These are phyloP conservation scores for Spheniscus mendiculus DNA, from an alignment of 2,113 vertebrate species.

Conservation along the genomic window DNA sequence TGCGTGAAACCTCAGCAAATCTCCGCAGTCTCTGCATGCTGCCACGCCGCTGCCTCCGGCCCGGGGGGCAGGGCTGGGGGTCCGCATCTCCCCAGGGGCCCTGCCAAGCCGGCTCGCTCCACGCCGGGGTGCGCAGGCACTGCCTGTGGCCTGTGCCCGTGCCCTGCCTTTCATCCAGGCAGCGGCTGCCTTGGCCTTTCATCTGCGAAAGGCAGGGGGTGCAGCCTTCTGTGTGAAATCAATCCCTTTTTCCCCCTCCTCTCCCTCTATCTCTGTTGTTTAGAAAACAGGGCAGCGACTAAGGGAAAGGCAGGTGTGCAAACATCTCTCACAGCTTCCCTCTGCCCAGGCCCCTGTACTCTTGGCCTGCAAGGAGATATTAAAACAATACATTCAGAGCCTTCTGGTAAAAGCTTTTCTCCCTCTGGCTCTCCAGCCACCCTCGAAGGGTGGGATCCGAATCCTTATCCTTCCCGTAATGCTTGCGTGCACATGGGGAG, in stretches of 20 bases:
- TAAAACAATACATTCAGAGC: neutral
- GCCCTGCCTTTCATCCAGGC: neutral
- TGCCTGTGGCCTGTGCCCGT: accelerated
- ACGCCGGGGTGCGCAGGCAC: accelerated
- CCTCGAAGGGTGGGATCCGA: neutral
- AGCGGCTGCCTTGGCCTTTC: neutral
- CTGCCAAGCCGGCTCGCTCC: neutral
- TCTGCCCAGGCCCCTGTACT: neutral
- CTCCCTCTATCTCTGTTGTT: neutral
- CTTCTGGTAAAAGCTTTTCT: neutral
- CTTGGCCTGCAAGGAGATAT: neutral
- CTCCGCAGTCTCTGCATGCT: neutral
- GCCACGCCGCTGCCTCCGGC: neutral
- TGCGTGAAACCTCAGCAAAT: neutral
- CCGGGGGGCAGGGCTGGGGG: accelerated
- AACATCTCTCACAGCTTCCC: neutral
- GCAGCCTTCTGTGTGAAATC: neutral
- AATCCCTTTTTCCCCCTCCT: neutral
- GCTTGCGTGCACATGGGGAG: accelerated
- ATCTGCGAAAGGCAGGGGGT: neutral
- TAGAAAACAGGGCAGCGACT: neutral
- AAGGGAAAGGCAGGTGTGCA: constrained; percentile 24
- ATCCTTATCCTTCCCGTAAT: neutral
- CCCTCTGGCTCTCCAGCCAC: neutral
- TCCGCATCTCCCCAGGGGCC: neutral